A percentile compares a stretch with the other conserved stretches of the same genome.
Evolutionary conservation across 2,888 invertebrate species (phyloP).

Genomic region (Amiota mariae): DNA sequence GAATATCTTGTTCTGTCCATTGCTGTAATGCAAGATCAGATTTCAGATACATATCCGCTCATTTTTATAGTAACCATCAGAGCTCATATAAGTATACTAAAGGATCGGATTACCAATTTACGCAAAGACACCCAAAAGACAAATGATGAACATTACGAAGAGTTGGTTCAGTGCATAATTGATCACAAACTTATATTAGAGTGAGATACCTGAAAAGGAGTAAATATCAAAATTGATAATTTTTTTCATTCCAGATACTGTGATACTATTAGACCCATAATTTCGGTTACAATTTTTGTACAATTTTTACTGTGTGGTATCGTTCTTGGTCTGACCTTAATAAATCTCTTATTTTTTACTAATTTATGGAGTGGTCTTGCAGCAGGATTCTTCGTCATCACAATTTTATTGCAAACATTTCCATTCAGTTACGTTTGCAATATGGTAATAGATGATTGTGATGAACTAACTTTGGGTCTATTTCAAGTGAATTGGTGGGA

Average conservation of each 20-base stretch:
- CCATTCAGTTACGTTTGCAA: constrained; percentile 63
- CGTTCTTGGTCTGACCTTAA: constrained; percentile 54
- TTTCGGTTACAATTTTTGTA: constrained; percentile 60
- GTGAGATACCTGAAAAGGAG: constrained; percentile 38
- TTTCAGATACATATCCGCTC: constrained; percentile 54
- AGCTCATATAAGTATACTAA: constrained; percentile 53
- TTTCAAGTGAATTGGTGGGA: constrained; percentile 64
- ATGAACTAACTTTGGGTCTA: constrained; percentile 48
- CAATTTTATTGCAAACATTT: constrained; percentile 56
- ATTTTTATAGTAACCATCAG: constrained; percentile 55
- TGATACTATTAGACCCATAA: constrained; percentile 52
- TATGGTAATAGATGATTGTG: constrained; percentile 57
- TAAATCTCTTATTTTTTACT: constrained; percentile 57
- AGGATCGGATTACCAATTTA: constrained; percentile 49
- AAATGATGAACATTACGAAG: constrained; percentile 54
- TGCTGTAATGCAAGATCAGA: constrained; percentile 56
- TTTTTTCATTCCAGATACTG: constrained; percentile 44
- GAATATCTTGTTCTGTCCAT: constrained; percentile 55
- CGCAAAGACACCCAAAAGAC: constrained; percentile 43
- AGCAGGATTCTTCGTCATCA: constrained; percentile 48
- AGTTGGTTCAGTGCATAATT: constrained; percentile 54
- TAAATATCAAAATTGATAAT: background rate
- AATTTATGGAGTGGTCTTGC: constrained; percentile 54
- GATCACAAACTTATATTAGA: constrained; percentile 62
- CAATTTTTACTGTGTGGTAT: constrained; percentile 59